Percentiles rank a stretch among this genome's conserved stretches.
Evolutionary conservation across 2,797 vertebrate genomes (phyloP).

Genomic region (Pangasius macronema): DNA sequence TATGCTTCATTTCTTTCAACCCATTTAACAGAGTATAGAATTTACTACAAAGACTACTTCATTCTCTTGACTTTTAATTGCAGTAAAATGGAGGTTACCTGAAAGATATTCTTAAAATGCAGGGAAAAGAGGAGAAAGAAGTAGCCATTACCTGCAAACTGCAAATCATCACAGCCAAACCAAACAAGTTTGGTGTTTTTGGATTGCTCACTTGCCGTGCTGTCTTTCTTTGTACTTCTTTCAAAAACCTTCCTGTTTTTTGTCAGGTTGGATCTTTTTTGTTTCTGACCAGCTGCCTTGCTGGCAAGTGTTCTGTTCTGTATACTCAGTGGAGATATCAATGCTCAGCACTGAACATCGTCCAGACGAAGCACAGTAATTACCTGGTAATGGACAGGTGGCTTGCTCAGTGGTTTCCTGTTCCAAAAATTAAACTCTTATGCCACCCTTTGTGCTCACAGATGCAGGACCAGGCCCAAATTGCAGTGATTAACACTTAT

Average conservation of each 20-base stretch:
- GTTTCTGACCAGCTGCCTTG: constrained; percentile 8
- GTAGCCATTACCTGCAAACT: not conserved
- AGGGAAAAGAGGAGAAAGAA: not conserved
- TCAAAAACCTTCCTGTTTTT: not conserved
- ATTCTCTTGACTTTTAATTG: constrained; percentile 22
- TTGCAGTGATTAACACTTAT: constrained; percentile 32
- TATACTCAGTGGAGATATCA: constrained; percentile 25
- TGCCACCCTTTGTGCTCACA: constrained; percentile 31
- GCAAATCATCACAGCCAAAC: not conserved
- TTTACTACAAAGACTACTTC: constrained; percentile 28
- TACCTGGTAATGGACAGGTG: constrained; percentile 56
- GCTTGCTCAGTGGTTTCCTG: constrained; percentile 47
- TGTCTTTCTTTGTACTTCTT: not conserved
- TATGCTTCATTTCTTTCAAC: constrained; percentile 26
- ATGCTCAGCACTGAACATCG: constrained; percentile 24
- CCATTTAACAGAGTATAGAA: constrained; percentile 32
- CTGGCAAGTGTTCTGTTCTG: constrained; percentile 24
- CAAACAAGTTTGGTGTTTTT: constrained; percentile 16
- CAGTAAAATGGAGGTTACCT: constrained; percentile 24
- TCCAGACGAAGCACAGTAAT: constrained; percentile 48
- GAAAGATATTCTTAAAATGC: not conserved
- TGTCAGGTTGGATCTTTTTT: constrained; percentile 21
- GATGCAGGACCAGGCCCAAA: constrained; percentile 20
- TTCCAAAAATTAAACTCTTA: constrained; percentile 44
- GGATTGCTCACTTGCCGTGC: not conserved